Base-by-base conservation (phyloP, 1,140 invertebrate genomes). In the Condylostylus longicornis region DNA sequence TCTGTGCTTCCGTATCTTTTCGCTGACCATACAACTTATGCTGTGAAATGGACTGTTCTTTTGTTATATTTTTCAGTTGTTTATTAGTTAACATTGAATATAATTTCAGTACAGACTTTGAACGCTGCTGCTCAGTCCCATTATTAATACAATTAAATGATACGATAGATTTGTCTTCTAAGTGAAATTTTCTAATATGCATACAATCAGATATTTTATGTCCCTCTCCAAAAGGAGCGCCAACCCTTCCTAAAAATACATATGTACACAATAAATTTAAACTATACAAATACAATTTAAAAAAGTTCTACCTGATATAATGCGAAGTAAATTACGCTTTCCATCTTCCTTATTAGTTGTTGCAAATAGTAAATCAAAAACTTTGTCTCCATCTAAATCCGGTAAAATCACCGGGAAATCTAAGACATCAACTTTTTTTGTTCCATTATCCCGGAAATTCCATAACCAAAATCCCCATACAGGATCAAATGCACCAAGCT, bases 301-400 rank as follows among this genome's bases (percentile, higher is more conserved):
- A n/a, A n/a, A n/a, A n/a, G n/a, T n/a, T n/a, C n/a, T n/a, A 54
- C 77, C 77, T 30, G 75, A 78, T 32, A 82, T 55, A 37, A 81
- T 52, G 2, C 77, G 57, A 6, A 81, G 46, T 38, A 67, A 68
- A 45, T 72, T 75, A 14, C 70, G 64, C 41, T 65, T 64, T 28
- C 53, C 55, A 42, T 64, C 62, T 12, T 53, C 51, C n/a, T n/a
- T n/a, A n/a, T 51, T 55, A 25, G 72, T 53, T n/a, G 66, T 68
- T 20, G 58, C 62, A 33, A 67, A 69, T 10, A 81, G 49, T 20
- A 84, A 60, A 47, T 83, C 81, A 47, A 69, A 64, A 1, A 78
- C 64, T 33, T 67, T 67, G 61, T 84, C 80, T 2, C 66, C 66
- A 59, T 82, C 69, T 17, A 81, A 60, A 54, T 84, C 81, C 20